phyloP scores from a whole-genome alignment of 2,797 vertebrate genomes.

The Fratercula arctica region DNA sequence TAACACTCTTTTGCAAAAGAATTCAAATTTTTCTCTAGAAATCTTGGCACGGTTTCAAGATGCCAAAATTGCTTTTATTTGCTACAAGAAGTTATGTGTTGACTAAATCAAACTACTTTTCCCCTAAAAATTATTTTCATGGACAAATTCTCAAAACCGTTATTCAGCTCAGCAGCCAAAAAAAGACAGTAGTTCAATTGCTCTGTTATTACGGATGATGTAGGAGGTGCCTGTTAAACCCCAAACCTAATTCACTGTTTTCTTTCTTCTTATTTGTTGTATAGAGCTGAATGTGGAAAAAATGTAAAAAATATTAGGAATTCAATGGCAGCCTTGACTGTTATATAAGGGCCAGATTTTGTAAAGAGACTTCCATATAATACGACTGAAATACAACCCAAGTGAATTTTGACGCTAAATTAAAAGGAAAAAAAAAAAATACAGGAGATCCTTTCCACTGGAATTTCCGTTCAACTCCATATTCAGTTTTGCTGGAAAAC shows the following conservation, averaged over 20 bases:
- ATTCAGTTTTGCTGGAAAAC: neutral
- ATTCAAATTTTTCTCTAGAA: neutral
- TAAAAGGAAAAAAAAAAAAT: neutral
- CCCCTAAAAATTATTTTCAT: neutral
- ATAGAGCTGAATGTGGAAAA: neutral
- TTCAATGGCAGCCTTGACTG: neutral
- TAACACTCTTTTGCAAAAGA: neutral
- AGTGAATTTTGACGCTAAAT: neutral
- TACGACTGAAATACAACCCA: neutral
- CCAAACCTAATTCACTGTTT: neutral
- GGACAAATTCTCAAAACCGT: neutral
- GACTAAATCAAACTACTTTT: neutral
- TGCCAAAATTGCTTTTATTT: neutral
- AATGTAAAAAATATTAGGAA: neutral
- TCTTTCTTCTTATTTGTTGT: neutral
- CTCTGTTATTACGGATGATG: neutral
- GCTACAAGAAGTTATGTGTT: neutral
- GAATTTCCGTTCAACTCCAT: neutral
- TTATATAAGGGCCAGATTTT: neutral
- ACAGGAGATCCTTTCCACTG: neutral
- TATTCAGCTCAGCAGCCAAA: neutral
- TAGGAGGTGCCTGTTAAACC: neutral
- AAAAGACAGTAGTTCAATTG: neutral
- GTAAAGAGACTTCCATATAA: neutral
- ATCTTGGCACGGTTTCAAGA: neutral